A percentile compares a stretch with the other conserved stretches of the same genome.
Conservation (phyloP, 2,113 vertebrate genomes). For the Melanostigma gelatinosum region DNA sequence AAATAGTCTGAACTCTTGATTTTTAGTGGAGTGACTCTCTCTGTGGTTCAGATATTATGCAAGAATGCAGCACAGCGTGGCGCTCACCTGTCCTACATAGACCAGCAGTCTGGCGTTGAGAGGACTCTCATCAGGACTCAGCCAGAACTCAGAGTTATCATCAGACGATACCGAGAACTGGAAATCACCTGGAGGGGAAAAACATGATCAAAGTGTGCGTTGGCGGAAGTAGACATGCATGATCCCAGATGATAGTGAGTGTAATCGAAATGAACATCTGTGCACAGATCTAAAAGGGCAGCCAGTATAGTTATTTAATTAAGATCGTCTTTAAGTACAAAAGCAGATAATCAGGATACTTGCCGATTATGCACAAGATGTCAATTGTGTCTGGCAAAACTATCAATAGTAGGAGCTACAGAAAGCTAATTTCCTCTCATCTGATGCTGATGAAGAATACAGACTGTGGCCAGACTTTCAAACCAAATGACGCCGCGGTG, state of each 20-base stretch:
- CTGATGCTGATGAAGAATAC: no score
- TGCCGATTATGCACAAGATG: not conserved
- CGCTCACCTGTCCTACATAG: conserved; percentile 91
- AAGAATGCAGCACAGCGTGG: conserved; percentile 15
- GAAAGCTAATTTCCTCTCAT: not conserved
- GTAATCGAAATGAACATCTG: conserved; percentile 14
- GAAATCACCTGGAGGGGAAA: conserved; percentile 87
- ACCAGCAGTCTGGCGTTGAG: conserved; percentile 89
- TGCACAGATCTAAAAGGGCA: not conserved
- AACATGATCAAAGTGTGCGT: conserved; percentile 46
- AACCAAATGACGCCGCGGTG: no score
- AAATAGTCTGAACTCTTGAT: not conserved
- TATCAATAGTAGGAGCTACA: conserved; percentile 4
- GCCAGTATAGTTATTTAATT: not conserved
- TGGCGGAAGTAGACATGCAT: conserved; percentile 26
- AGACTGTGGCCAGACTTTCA: no score
- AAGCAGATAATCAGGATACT: not conserved
- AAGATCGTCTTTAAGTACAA: not conserved
- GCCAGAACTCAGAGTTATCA: conserved; percentile 98
- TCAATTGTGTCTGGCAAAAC: not conserved
- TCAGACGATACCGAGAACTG: conserved; percentile 98
- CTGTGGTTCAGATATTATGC: conserved; percentile 8
- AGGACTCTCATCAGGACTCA: conserved; percentile 91
- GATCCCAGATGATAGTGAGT: conserved; percentile 9
- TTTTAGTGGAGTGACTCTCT: not conserved